phyloP scores from a whole-genome alignment of 37 sponge, comb jelly and placozoan genomes.

The Aphrocallistes beatrix region DNA sequence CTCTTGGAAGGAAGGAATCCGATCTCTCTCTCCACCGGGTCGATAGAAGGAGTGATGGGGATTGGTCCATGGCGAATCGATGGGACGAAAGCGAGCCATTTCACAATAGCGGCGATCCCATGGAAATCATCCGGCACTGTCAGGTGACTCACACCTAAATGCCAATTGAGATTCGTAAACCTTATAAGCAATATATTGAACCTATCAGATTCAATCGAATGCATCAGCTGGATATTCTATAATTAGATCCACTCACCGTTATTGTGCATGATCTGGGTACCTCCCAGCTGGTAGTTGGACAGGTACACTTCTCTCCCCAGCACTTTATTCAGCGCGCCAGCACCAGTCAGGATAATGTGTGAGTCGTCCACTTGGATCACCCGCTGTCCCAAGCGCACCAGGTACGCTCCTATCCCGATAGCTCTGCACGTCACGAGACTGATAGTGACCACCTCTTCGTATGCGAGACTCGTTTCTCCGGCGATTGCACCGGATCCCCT shows the following conservation, averaged over 20 bases:
- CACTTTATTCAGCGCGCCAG: conserved; percentile 88
- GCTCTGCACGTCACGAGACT: conserved; percentile 90
- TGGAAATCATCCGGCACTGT: conserved; percentile 73
- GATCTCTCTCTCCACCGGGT: conserved; percentile 64
- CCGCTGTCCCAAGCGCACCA: conserved; percentile 85
- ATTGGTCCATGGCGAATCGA: conserved; percentile 34
- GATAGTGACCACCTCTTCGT: conserved; percentile 83
- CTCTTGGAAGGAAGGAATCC: conserved; percentile 63
- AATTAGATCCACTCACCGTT: conserved; percentile 68
- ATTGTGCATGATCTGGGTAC: conserved; percentile 88
- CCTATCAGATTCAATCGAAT: background rate
- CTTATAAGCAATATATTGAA: too few relatives aligned
- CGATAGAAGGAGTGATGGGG: conserved; percentile 46
- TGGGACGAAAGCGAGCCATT: conserved; percentile 80
- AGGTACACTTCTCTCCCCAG: conserved; percentile 63
- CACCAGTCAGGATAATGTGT: conserved; percentile 90
- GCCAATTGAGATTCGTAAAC: background rate
- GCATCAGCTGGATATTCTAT: too few relatives aligned
- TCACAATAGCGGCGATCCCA: conserved; percentile 52
- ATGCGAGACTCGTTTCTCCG: conserved; percentile 89
- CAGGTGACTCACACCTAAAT: conserved; percentile 69
- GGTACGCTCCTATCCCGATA: conserved; percentile 93
- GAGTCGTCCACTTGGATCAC: conserved; percentile 94
- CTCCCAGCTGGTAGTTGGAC: conserved; percentile 89
- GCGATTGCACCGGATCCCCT: conserved; percentile 92